Base-by-base conservation (phyloP, 2,888 invertebrate genomes). In the Opisthograptis luteolata region DNA sequence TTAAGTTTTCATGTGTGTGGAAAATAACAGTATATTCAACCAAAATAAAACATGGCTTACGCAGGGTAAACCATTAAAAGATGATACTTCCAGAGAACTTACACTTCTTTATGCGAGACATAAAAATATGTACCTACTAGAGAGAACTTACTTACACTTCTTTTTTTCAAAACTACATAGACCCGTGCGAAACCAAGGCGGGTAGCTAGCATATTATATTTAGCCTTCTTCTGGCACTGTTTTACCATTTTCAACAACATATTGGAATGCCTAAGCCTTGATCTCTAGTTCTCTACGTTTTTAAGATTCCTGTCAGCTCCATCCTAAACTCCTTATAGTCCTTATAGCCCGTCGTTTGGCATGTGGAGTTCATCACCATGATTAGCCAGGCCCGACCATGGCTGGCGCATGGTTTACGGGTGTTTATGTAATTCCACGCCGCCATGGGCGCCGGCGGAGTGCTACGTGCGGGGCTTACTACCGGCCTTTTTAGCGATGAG, bases 381-480 rank as follows among this genome's bases (percentile, higher is more conserved):
- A 59, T 59, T 57, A 41, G 52, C 43, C 25, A 17, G 20, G 2
- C 10, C 13, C 14, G 32, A 24, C 31, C 34, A 36, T 37, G 42
- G 25, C 42, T 37, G 31, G 36, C 22, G 32, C 43, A 50, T 35
- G 50, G 47, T 42, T 50, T 39, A 17, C 36, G 46, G 36, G 39
- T 35, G 35, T 35, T 54, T 43, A 37, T 51, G 40, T 54, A 39
- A 52, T 52, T 31, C 19, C 17, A 5, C 34, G 46, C 37, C 32
- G 43, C 46, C 43, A 40, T 45, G 47, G 47, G 47, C 47, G 47
- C 47, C 47, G 47, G 41, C 45, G 37, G 37, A 45, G 39, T 17
- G 67, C 59, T 55, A 73, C 73, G 73, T 73, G 73, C 59, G 52
- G 34, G 27, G 73, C 65, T 55, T 73, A 70, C 72, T 64, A 64